Conservation (phyloP, 2,113 vertebrate genomes). For the Phylloscopus trochilus region DNA sequence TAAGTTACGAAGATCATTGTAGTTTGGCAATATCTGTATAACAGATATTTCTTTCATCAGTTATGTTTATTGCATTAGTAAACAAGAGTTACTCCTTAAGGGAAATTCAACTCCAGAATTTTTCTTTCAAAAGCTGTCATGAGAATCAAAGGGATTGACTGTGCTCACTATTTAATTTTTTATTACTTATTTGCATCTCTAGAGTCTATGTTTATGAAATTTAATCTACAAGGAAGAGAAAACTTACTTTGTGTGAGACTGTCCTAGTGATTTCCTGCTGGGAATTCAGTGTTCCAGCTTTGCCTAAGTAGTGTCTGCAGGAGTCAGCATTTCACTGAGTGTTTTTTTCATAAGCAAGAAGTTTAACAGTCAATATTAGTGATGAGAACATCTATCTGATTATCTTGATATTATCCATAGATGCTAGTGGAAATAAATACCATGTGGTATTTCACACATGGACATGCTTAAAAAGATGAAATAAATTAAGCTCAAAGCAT, state of each 20-base stretch:
- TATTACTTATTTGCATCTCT: not conserved
- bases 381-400: not conserved
- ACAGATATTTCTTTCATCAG: not conserved
- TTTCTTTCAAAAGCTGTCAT: constrained; percentile 1
- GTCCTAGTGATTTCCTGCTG: not conserved
- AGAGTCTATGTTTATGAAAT: not conserved
- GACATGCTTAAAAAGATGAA: not conserved
- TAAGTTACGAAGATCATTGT: not conserved
- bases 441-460: not conserved
- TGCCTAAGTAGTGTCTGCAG: not conserved
- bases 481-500: not conserved
- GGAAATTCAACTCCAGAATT: not conserved
- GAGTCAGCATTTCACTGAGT: not conserved
- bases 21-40: not conserved
- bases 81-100: not conserved
- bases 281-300: not conserved
- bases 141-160: not conserved
- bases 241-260: not conserved
- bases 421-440: not conserved
- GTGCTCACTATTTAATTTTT: not conserved
- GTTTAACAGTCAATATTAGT: not conserved
- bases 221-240: not conserved
- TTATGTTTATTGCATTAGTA: not conserved
- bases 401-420: not conserved
- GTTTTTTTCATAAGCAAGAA: not conserved